These are phyloP conservation scores for Vulpes ferrilata DNA, from an alignment of 2,113 vertebrate genomes.

Conservation along the genomic window DNA sequence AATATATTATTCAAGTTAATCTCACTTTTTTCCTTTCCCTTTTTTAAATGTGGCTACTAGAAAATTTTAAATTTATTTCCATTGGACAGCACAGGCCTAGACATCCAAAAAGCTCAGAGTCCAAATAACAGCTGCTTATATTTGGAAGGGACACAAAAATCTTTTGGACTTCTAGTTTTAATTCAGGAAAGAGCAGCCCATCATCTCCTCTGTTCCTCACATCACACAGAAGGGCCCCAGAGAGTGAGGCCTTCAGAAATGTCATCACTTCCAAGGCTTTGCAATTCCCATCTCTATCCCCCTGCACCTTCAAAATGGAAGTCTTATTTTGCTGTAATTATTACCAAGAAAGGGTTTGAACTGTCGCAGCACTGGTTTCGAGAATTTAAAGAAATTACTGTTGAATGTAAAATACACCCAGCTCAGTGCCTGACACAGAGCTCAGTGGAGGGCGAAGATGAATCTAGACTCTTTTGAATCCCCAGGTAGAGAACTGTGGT, in stretches of 20 bases:
- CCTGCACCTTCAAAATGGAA: background rate
- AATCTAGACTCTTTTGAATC: background rate
- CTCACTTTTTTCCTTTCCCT: slow-evolving; percentile 12
- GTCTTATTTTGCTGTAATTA: background rate
- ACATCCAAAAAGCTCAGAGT: background rate
- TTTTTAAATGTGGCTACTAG: slow-evolving; percentile 43
- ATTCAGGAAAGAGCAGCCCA: background rate
- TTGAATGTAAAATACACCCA: background rate
- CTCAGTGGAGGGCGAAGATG: background rate
- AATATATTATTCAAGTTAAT: slow-evolving; percentile 27
- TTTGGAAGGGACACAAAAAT: slow-evolving; percentile 1
- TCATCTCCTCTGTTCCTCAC: background rate
- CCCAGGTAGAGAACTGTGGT: background rate
- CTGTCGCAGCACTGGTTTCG: background rate
- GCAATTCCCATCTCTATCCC: background rate
- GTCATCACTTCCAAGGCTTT: background rate
- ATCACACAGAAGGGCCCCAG: background rate
- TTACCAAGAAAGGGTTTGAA: background rate
- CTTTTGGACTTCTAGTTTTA: background rate
- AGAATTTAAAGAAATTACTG: slow-evolving; percentile 45
- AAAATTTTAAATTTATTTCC: slow-evolving; percentile 5
- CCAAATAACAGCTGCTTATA: background rate
- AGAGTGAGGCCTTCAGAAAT: background rate
- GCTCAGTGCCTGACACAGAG: background rate
- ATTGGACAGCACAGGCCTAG: background rate